Conservation (phyloP, 2,888 invertebrate genomes). For the Trichogramma evanescens region DNA sequence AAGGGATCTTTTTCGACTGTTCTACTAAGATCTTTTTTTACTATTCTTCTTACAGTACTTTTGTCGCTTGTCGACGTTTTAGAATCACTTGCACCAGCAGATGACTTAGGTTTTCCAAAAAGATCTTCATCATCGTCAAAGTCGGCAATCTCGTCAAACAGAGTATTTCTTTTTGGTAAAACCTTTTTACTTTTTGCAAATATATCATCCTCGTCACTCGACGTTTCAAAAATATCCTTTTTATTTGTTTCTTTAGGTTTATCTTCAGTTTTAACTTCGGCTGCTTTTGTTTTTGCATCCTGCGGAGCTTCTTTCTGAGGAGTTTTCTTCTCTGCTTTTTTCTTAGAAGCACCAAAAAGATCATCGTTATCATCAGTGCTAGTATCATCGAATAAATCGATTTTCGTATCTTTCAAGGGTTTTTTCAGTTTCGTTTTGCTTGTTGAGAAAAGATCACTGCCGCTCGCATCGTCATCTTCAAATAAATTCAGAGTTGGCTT, state of each 20-base stretch:
- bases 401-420: constrained; percentile 30
- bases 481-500: constrained; percentile 30
- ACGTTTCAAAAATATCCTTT: constrained; percentile 38
- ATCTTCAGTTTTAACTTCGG: not conserved
- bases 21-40: constrained; percentile 40
- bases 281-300: not conserved
- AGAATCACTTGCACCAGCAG: constrained; percentile 13
- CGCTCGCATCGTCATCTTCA: constrained; percentile 32
- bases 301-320: too few relatives aligned
- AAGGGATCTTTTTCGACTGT: constrained; percentile 43
- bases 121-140: constrained; percentile 30
- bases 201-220: constrained; percentile 39
- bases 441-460: constrained; percentile 37
- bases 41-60: constrained; percentile 29
- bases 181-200: constrained; percentile 31
- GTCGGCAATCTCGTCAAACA: constrained; percentile 28
- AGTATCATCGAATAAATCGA: constrained; percentile 35
- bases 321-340: constrained; percentile 17
- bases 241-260: not conserved
- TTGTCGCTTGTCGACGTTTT: not conserved
- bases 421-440: constrained; percentile 31
- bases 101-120: constrained; percentile 29
- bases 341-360: constrained; percentile 29
- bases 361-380: constrained; percentile 34
- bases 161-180: constrained; percentile 24